Conservation (phyloP, 1,140 invertebrate genomes). For the Hyphantria cunea region DNA sequence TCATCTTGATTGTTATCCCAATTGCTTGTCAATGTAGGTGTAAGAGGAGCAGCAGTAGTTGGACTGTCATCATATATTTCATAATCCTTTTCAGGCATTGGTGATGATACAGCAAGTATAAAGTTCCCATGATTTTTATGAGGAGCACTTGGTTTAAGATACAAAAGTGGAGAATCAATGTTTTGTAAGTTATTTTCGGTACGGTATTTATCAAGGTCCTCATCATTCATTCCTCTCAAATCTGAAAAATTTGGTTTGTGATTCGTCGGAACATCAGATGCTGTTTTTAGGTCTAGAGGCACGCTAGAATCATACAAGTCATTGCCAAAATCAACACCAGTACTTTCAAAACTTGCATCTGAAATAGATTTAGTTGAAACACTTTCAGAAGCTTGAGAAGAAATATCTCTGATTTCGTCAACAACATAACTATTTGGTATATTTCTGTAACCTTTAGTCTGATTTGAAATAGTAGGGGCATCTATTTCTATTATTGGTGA, state of each 20-base stretch:
- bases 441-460: slow-evolving; percentile 65
- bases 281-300: slow-evolving; percentile 49
- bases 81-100: slow-evolving; percentile 56
- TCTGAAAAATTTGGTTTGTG: slow-evolving; percentile 65
- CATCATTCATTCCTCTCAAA: slow-evolving; percentile 68
- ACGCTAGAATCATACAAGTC: slow-evolving; percentile 58
- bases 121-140: slow-evolving; percentile 75
- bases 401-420: slow-evolving; percentile 63
- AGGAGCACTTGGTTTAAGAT: slow-evolving; percentile 76
- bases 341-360: slow-evolving; percentile 72
- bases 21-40: slow-evolving; percentile 38
- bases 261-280: slow-evolving; percentile 44
- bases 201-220: slow-evolving; percentile 70
- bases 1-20: slow-evolving; percentile 60
- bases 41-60: slow-evolving; percentile 45
- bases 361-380: slow-evolving; percentile 61
- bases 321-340: slow-evolving; percentile 58
- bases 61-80: slow-evolving; percentile 71
- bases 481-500: slow-evolving; percentile 84
- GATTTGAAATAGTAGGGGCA: slow-evolving; percentile 53
- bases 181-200: slow-evolving; percentile 74
- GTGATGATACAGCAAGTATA: slow-evolving; percentile 45
- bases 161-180: slow-evolving; percentile 78
- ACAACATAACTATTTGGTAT: slow-evolving; percentile 60
- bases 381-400: slow-evolving; percentile 77